A percentile compares a stretch with the other conserved stretches of the same genome.
phyloP scores from a whole-genome alignment of 2,113 vertebrate species.

The Bos taurus region ARS-UCD2.0 NC_037357.1:6184501-6185000 shows the following conservation, averaged over 20 bases:
- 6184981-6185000: neutral
- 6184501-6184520: neutral
- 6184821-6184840: neutral
- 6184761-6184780: neutral
- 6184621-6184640: neutral
- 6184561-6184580: neutral
- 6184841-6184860: conserved; percentile 8
- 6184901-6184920: neutral
- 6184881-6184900: neutral
- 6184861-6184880: neutral
- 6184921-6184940: conserved; percentile 32
- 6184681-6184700: neutral
- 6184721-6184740: neutral
- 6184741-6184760: neutral
- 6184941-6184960: neutral
- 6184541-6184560: neutral
- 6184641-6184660: neutral
- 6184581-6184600: neutral
- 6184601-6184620: neutral
- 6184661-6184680: neutral
- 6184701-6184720: neutral
- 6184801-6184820: neutral
- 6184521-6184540: neutral
- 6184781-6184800: neutral
- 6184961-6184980: neutral